Evolutionary conservation across 2,888 invertebrate species (phyloP).

Genomic region (Epinotia nisella): DNA sequence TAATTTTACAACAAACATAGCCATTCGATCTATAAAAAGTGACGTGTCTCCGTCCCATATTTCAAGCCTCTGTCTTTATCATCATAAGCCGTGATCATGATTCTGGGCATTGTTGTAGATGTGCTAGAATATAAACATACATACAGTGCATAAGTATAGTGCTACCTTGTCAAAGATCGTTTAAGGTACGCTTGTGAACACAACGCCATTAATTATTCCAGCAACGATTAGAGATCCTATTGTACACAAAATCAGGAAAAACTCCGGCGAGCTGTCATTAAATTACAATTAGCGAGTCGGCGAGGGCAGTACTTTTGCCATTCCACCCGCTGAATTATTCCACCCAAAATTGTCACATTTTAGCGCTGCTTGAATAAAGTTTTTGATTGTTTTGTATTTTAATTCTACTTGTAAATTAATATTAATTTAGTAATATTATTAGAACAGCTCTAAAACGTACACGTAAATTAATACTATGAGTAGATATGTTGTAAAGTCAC

Average conservation of each 20-base stretch:
- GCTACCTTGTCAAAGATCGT: background rate
- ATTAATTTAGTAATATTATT: too few relatives aligned
- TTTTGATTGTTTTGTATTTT: slow-evolving; percentile 36
- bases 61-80: too few relatives aligned
- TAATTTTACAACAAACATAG: too few relatives aligned
- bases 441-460: too few relatives aligned
- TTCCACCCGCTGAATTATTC: slow-evolving; percentile 48
- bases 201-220: slow-evolving; percentile 27
- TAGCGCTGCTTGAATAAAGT: slow-evolving; percentile 42
- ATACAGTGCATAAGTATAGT: background rate
- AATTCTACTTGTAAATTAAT: slow-evolving; percentile 15
- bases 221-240: slow-evolving; percentile 33
- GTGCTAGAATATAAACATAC: too few relatives aligned
- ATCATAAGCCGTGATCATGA: too few relatives aligned
- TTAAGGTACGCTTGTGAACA: slow-evolving; percentile 3
- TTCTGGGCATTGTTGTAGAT: too few relatives aligned
- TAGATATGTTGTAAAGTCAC: too few relatives aligned
- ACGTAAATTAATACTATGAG: too few relatives aligned
- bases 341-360: slow-evolving; percentile 46
- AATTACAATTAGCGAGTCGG: slow-evolving; percentile 62
- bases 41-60: too few relatives aligned
- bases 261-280: slow-evolving; percentile 57
- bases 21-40: too few relatives aligned
- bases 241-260: slow-evolving; percentile 47
- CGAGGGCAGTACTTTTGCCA: slow-evolving; percentile 52